Evolutionary conservation across 2,888 invertebrate species (phyloP), one percentile per base, ranked within the genome.

Genomic region (Euzophera pinguis): DNA sequence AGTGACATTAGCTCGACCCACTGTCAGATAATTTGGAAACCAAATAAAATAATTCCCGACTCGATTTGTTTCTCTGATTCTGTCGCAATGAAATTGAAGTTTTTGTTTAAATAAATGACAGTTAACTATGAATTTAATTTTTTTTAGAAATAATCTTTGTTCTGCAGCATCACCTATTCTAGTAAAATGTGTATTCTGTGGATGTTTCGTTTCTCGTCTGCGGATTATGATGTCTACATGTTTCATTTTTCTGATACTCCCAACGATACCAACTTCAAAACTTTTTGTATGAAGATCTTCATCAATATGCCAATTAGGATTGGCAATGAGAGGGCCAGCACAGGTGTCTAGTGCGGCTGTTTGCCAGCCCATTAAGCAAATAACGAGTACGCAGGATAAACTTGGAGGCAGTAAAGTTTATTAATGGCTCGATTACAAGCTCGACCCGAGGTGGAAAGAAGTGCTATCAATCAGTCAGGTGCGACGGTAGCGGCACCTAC

Each of bases 371-470:
- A 89, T 90, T 90, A 89, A 84, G 77, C 85, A 85, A 87, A 86
- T 84, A 89, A 89, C 84, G 84, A 88, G 84, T 86, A 84, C 84
- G 67, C 78, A 84, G 82, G 84, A 86, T 87, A 84, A 86, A 88
- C 84, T 88, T 83, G 75, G 80, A 84, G 84, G 90, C 84, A 84
- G 86, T 89, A 89, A 89, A 89, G 79, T 90, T 90, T 90, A 90
- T 90, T 89, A 90, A 90, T 90, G 89, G 85, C 88, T 85, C 90
- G 90, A 90, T 90, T 90, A 90, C 89, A 87, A 85, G 86, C 89
- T 87, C 88, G 88, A 85, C 87, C 89, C 89, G 84, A 86, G 86
- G 87, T 83, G 81, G 85, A 90, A 90, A 90, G 90, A 89, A 90
- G 86, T 82, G 85, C 89, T 88, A 90, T 90, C 89, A 89, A 89